These are phyloP conservation scores for Andrena praecox DNA, from an alignment of 2,888 invertebrate species.

Conservation along the genomic window DNA sequence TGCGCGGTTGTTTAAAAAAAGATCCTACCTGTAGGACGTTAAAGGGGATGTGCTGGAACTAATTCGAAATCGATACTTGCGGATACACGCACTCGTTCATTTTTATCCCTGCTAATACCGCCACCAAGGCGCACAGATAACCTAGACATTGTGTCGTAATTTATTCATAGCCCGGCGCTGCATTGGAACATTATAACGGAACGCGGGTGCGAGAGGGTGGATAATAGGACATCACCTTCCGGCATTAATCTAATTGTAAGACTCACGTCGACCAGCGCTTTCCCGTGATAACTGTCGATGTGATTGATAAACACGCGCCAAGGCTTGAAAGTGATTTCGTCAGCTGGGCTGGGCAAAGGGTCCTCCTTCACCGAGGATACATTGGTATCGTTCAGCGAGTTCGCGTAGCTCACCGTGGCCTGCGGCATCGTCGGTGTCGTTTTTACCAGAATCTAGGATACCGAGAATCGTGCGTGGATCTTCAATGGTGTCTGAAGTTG, in stretches of 20 bases:
- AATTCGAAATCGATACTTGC: slow-evolving; percentile 53
- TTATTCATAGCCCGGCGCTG: not conserved
- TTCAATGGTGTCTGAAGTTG: not conserved
- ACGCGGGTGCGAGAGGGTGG: not conserved
- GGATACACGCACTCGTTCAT: not conserved
- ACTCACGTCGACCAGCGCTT: slow-evolving; percentile 85
- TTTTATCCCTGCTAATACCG: not conserved
- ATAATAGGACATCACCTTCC: not conserved
- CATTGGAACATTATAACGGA: not conserved
- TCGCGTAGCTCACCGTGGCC: not conserved
- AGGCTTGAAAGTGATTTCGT: slow-evolving; percentile 80
- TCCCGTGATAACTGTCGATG: slow-evolving; percentile 87
- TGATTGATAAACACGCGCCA: slow-evolving; percentile 88
- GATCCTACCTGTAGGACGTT: slow-evolving; percentile 42
- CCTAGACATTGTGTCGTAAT: slow-evolving; percentile 16
- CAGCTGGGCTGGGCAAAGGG: not conserved
- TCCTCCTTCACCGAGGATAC: not conserved
- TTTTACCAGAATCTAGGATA: not conserved
- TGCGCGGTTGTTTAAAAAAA: slow-evolving; percentile 52
- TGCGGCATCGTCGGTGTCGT: not conserved
- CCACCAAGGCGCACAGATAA: slow-evolving; percentile 8
- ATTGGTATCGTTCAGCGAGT: not conserved
- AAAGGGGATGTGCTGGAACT: slow-evolving; percentile 52
- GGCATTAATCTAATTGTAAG: not conserved
- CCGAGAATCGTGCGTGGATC: not conserved